Evolutionary conservation across 2,113 vertebrate species (phyloP), one percentile per base, ranked within the genome.

Genomic region (Telmatochromis brachygnathus): DNA sequence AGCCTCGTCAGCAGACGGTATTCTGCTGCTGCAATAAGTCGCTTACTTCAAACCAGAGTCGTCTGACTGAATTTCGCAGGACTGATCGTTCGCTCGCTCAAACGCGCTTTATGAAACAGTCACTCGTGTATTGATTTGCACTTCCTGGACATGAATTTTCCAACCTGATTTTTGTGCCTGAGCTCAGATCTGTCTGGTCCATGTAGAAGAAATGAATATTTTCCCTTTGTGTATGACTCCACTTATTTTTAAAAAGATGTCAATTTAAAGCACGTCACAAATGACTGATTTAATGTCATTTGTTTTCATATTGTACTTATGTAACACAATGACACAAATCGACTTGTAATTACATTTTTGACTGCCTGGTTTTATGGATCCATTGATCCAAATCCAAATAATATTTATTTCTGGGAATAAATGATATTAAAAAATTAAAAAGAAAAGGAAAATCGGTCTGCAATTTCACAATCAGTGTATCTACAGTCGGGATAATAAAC

Each of bases 231-330:
- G 60, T 35, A 3, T 45, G 13, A 73, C 37, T 73, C 68, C 37
- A 42, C 21, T 23, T 73, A 39, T 73, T 70, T 65, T 70, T 37
- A 37, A 65, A 42, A 13, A 42, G n/a, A 14, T 2, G 8, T 42
- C 12, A 2, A 45, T 73, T 45, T 73, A 73, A 45, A 65, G 30
- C 17, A 37, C 30, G 2, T n/a, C 60, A 65, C 60, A n/a, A 3
- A n/a, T n/a, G 19, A 37, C 0, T n/a, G 17, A n/a, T 37, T 62
- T 35, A 11, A 11, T 11, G 58, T 19, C 0, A 62, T 62, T 65
- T 35, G 10, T 65, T 65, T 65, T 37, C 19, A 37, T 37, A 65
- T 37, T 65, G 33, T 21, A 65, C 33, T 37, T 37, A 21, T 65
- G 33, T 7, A n/a, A 65, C 33, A 65, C 19, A 65, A 65, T 13